These are phyloP conservation scores for Acanthopagrus latus DNA, from an alignment of 2,797 vertebrate species.

Conservation along the genomic window DNA sequence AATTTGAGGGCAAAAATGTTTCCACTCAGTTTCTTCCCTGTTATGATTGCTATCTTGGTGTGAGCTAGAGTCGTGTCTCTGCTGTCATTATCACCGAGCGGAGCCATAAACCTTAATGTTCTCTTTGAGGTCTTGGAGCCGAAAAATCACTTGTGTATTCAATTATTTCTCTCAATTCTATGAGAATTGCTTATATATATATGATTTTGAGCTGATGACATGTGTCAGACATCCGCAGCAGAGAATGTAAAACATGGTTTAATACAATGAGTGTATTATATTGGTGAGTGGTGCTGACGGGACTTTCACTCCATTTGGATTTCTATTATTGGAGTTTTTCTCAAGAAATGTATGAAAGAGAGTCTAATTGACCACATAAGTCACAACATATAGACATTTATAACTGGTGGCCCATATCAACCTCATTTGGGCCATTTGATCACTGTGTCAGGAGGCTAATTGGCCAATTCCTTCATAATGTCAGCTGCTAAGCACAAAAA, in stretches of 20 bases:
- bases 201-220: background rate
- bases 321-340: slow-evolving; percentile 5
- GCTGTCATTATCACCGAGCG: slow-evolving; percentile 14
- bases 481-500: too few species aligned
- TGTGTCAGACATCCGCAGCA: background rate
- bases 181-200: background rate
- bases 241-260: background rate
- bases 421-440: too few species aligned
- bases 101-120: slow-evolving; percentile 38
- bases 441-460: too few species aligned
- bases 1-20: slow-evolving; percentile 43
- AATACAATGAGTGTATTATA: too few species aligned
- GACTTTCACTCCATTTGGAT: slow-evolving; percentile 7
- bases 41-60: slow-evolving; percentile 32
- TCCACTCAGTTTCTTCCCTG: slow-evolving; percentile 22
- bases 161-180: background rate
- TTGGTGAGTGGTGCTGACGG: background rate
- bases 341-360: background rate
- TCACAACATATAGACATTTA: too few species aligned
- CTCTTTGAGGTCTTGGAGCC: background rate
- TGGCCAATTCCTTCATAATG: too few species aligned
- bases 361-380: background rate
- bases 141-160: background rate
- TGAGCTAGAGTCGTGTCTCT: slow-evolving; percentile 6
- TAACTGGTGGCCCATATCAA: too few species aligned